Conservation (phyloP, 2,888 invertebrate species). For the Agriopis leucophaearia region DNA sequence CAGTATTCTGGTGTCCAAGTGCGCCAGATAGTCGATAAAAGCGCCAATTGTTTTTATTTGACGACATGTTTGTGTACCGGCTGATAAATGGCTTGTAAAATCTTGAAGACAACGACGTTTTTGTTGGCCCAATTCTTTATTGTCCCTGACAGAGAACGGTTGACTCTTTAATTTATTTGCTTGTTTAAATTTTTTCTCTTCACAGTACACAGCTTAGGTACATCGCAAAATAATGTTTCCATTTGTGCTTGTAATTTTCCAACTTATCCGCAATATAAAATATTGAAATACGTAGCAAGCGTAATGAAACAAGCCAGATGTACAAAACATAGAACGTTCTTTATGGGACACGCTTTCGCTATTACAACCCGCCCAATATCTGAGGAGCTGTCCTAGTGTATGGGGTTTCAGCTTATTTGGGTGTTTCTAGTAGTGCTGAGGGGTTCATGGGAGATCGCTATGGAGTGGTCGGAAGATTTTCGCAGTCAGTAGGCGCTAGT, state of each 20-base stretch:
- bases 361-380: conserved; percentile 70
- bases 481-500: conserved; percentile 59
- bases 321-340: conserved; percentile 79
- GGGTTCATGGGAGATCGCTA: conserved; percentile 45
- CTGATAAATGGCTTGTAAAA: conserved; percentile 66
- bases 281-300: conserved; percentile 58
- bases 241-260: conserved; percentile 48
- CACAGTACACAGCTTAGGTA: conserved; percentile 19
- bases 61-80: conserved; percentile 67
- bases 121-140: conserved; percentile 49
- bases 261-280: conserved; percentile 53
- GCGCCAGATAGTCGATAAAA: conserved; percentile 56
- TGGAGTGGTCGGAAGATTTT: conserved; percentile 58
- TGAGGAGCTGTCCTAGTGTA: conserved; percentile 62
- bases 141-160: conserved; percentile 41
- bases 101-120: conserved; percentile 55
- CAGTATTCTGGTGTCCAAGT: conserved; percentile 49
- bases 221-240: conserved; percentile 40
- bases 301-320: conserved; percentile 81
- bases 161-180: conserved; percentile 36
- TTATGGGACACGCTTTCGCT: conserved; percentile 80
- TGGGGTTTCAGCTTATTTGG: conserved; percentile 52
- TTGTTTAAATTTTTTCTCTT: conserved; percentile 29
- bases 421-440: conserved; percentile 53
- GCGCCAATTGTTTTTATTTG: conserved; percentile 69